Conservation (phyloP, 2,113 vertebrate species). For the Pagrus major region DNA sequence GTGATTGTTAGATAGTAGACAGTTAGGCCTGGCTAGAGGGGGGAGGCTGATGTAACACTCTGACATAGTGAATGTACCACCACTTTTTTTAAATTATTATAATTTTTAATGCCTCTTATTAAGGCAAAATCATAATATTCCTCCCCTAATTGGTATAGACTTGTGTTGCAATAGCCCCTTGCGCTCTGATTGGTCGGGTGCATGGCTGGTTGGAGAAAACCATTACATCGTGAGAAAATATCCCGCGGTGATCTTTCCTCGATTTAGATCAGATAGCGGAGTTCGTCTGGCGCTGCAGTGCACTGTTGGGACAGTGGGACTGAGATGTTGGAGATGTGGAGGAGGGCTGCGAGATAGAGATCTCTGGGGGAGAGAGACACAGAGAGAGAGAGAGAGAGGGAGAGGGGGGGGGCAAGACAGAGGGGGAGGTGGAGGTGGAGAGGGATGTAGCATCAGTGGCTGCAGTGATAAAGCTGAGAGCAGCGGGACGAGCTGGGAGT, state of each 20-base stretch:
- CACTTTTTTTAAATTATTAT: slow-evolving; percentile 59
- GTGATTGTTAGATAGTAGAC: slow-evolving; percentile 47
- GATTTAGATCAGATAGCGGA: slow-evolving; percentile 74
- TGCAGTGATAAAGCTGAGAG: slow-evolving; percentile 72
- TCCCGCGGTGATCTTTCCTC: slow-evolving; percentile 73
- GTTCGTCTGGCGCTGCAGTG: slow-evolving; percentile 58
- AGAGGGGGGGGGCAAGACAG: background rate
- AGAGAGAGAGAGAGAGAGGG: slow-evolving; percentile 45
- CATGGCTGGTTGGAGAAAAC: slow-evolving; percentile 46
- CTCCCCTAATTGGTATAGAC: slow-evolving; percentile 53
- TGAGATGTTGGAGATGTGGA: slow-evolving; percentile 73
- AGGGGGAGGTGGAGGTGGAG: slow-evolving; percentile 32
- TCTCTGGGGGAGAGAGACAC: slow-evolving; percentile 40
- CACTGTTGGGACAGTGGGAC: slow-evolving; percentile 65
- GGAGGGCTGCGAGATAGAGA: slow-evolving; percentile 72
- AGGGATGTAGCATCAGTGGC: slow-evolving; percentile 60
- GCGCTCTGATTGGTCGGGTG: slow-evolving; percentile 51
- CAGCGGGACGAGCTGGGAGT: slow-evolving; percentile 70
- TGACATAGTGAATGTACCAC: slow-evolving; percentile 60
- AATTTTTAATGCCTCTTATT: slow-evolving; percentile 64
- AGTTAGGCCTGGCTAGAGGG: slow-evolving; percentile 72
- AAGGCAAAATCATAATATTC: slow-evolving; percentile 51
- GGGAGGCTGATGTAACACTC: slow-evolving; percentile 75
- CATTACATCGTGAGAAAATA: slow-evolving; percentile 66
- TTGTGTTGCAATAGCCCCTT: slow-evolving; percentile 46